A percentile compares a stretch with the other conserved stretches of the same genome.
These are phyloP conservation scores for Metellina segmentata DNA, from an alignment of 2,888 invertebrate species.

Conservation along the genomic window DNA sequence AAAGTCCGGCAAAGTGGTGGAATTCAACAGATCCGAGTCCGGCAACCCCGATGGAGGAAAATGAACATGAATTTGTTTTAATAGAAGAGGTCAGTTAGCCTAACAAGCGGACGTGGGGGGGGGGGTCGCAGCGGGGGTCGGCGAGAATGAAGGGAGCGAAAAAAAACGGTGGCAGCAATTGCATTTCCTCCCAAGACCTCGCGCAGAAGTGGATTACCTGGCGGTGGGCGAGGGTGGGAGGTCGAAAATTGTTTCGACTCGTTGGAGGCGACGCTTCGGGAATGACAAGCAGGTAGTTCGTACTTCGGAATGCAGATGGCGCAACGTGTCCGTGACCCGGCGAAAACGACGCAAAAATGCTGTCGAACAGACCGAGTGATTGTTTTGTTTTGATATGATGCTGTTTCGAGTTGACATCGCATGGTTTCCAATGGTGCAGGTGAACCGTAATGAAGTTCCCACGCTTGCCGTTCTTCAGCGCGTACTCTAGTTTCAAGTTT, in stretches of 20 bases:
- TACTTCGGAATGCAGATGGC: conserved; percentile 28
- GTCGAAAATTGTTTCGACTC: conserved; percentile 60
- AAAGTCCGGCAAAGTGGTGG: neutral
- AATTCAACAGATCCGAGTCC: neutral
- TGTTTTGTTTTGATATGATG: neutral
- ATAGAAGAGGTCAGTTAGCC: conserved; percentile 40
- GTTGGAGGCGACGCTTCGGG: conserved; percentile 2
- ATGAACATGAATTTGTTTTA: conserved; percentile 67
- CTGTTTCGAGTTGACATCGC: too few species aligned
- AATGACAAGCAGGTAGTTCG: conserved; percentile 39
- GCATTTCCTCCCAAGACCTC: conserved; percentile 43
- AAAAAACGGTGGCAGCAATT: conserved; percentile 45
- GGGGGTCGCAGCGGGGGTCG: neutral
- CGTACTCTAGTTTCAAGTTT: too few species aligned
- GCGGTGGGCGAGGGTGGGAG: conserved; percentile 8
- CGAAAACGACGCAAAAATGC: neutral
- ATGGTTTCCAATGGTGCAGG: too few species aligned
- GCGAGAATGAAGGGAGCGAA: neutral
- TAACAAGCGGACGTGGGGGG: conserved; percentile 31
- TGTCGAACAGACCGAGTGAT: neutral
- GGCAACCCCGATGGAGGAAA: neutral
- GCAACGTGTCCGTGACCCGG: neutral
- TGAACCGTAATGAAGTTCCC: too few species aligned
- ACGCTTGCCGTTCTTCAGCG: too few species aligned
- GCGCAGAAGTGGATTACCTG: conserved; percentile 60